These are phyloP conservation scores for Ctenomys sociabilis DNA, from an alignment of 2,113 vertebrate genomes.

Conservation along the genomic window DNA sequence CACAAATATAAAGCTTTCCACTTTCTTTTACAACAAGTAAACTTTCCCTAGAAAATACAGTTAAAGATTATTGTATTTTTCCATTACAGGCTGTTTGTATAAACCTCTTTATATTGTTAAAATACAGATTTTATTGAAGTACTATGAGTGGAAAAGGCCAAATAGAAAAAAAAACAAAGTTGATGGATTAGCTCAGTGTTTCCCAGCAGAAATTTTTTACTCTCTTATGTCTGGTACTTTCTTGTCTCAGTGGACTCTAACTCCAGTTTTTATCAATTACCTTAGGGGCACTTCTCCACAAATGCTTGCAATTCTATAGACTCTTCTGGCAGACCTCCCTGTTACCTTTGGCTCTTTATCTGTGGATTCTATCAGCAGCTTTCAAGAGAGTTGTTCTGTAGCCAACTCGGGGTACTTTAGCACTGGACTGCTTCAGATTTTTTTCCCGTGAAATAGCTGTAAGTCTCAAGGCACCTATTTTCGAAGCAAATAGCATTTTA, in stretches of 20 bases:
- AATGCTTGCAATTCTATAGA: conserved; percentile 71
- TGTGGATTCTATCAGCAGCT: conserved; percentile 69
- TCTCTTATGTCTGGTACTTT: conserved; percentile 75
- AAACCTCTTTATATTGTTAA: conserved; percentile 69
- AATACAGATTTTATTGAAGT: conserved; percentile 71
- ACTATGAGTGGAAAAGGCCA: conserved; percentile 70
- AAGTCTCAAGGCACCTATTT: conserved; percentile 58
- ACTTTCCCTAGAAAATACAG: conserved; percentile 62
- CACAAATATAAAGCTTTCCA: not conserved
- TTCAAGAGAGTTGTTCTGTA: conserved; percentile 71
- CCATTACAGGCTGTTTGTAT: conserved; percentile 49
- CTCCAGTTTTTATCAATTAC: conserved; percentile 76
- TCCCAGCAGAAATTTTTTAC: conserved; percentile 65
- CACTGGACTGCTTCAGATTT: conserved; percentile 60
- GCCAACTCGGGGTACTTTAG: conserved; percentile 38
- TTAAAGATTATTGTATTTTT: conserved; percentile 64
- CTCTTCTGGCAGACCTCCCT: conserved; percentile 64
- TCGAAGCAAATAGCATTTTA: conserved; percentile 62
- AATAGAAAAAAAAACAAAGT: conserved; percentile 69
- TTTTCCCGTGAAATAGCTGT: conserved; percentile 55
- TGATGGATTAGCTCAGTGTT: conserved; percentile 78
- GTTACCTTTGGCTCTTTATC: conserved; percentile 72
- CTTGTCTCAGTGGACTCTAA: conserved; percentile 70
- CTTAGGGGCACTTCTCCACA: conserved; percentile 70
- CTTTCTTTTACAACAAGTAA: not conserved